These are phyloP conservation scores for Pseudomyrmex concolor DNA, from an alignment of 1,140 invertebrate genomes.

Conservation along the genomic window DNA sequence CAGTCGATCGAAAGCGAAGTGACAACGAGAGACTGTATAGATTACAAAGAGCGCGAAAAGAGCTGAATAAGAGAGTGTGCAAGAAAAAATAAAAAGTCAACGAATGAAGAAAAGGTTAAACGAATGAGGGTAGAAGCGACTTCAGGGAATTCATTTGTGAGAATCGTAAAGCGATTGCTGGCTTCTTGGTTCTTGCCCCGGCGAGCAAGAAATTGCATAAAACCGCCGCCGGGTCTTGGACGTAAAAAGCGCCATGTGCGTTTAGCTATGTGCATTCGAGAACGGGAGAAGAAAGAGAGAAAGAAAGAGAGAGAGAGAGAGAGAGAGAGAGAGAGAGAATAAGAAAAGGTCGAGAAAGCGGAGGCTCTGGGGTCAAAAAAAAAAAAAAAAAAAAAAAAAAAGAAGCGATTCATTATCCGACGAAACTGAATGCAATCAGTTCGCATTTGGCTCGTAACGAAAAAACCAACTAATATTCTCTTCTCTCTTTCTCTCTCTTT, in stretches of 20 bases:
- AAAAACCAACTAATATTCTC: constrained; percentile 10
- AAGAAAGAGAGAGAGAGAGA: neutral
- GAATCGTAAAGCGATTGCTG: constrained; percentile 79
- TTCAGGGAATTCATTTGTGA: constrained; percentile 78
- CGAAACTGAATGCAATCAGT: constrained; percentile 4
- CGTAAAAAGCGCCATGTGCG: constrained; percentile 47
- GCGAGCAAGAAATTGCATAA: constrained; percentile 76
- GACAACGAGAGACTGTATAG: neutral
- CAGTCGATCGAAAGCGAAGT: constrained; percentile 16
- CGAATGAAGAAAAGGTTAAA: constrained; percentile 39
- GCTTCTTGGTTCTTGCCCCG: constrained; percentile 63
- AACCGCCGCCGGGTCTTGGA: constrained; percentile 49
- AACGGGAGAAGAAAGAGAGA: neutral
- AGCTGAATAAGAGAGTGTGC: neutral
- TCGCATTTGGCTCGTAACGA: constrained; percentile 7
- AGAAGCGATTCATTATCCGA: constrained; percentile 25
- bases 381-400: constrained; percentile 3
- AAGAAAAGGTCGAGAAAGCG: constrained; percentile 2
- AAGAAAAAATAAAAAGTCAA: constrained; percentile 26
- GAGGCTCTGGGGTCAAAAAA: constrained; percentile 14
- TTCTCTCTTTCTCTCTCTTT: no score
- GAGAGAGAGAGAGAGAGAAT: neutral
- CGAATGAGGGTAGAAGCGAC: constrained; percentile 53
- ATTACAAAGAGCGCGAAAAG: constrained; percentile 28
- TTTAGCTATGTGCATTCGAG: constrained; percentile 37